Evolutionary conservation across 2,888 invertebrate species (phyloP), one percentile per base, ranked within the genome.

Genomic region (Anoncus sp.): DNA sequence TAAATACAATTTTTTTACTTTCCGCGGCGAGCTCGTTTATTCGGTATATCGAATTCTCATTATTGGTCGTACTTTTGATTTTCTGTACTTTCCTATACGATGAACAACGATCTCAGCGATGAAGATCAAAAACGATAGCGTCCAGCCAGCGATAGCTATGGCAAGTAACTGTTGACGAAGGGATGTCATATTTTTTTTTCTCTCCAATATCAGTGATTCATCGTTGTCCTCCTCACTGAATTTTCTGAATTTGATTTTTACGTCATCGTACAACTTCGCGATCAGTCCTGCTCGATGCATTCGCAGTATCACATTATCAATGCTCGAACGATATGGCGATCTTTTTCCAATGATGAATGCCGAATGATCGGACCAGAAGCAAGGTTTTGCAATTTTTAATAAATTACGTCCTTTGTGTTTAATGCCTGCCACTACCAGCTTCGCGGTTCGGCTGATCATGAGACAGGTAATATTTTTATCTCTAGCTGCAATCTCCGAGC

Each of bases 401-500:
- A n/a, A n/a, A n/a, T n/a, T n/a, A n/a, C n/a, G n/a, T n/a, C n/a
- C n/a, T n/a, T n/a, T n/a, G n/a, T n/a, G n/a, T n/a, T n/a, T n/a
- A n/a, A n/a, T n/a, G n/a, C n/a, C n/a, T n/a, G n/a, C n/a, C n/a
- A n/a, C n/a, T n/a, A n/a, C n/a, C n/a, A n/a, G n/a, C 74, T 71
- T 20, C 45, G 73, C 6, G 63, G 60, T 0, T 72, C 9, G 5
- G 60, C 22, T 60, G 16, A 74, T 72, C 72, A 77, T 51, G 2
- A 80, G 18, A 40, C 80, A 79, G 7, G 79, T 70, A 0, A 72
- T n/a, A 43, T 79, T 75, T 72, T 69, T 69, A 14, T 59, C 45
- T 49, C 16, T 35, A 12, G 55, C 69, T 6, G 43, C 62, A 1
- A n/a, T n/a, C n/a, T n/a, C n/a, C n/a, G n/a, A n/a, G n/a, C 51